Percentiles rank a stretch among this genome's conserved stretches.
Evolutionary conservation across 2,113 vertebrate species (phyloP).

Genomic region (Dryoscopus gambensis): DNA sequence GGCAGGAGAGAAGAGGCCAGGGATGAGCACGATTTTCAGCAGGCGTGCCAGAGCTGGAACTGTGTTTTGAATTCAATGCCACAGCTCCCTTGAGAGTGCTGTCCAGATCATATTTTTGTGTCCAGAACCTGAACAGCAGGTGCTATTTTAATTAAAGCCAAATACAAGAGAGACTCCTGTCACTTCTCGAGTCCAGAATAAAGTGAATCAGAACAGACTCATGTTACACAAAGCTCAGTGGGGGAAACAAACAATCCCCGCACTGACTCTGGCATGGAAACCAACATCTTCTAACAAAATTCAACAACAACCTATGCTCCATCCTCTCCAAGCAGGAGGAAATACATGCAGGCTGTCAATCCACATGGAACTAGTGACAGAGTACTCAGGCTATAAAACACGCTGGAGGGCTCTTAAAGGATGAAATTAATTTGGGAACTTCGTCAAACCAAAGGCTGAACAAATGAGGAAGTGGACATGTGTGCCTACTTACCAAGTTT

Average conservation of each 20-base stretch:
- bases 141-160: slow-evolving; percentile 15
- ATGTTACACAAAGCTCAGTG: not conserved
- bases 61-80: not conserved
- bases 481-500: slow-evolving; percentile 84
- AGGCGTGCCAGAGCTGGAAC: not conserved
- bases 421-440: not conserved
- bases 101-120: not conserved
- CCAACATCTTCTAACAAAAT: not conserved
- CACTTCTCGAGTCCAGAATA: not conserved
- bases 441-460: not conserved
- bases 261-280: not conserved
- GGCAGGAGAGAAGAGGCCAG: not conserved
- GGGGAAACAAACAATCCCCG: not conserved
- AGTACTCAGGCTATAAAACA: not conserved
- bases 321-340: not conserved
- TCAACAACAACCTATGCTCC: not conserved
- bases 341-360: not conserved
- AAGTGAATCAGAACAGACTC: not conserved
- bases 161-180: not conserved
- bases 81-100: not conserved
- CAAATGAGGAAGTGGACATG: not conserved
- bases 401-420: not conserved
- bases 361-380: not conserved
- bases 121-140: not conserved
- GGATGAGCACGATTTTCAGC: not conserved